These are phyloP conservation scores for Saccopteryx bilineata DNA, from an alignment of 2,113 vertebrate species.

Conservation along the genomic window DNA sequence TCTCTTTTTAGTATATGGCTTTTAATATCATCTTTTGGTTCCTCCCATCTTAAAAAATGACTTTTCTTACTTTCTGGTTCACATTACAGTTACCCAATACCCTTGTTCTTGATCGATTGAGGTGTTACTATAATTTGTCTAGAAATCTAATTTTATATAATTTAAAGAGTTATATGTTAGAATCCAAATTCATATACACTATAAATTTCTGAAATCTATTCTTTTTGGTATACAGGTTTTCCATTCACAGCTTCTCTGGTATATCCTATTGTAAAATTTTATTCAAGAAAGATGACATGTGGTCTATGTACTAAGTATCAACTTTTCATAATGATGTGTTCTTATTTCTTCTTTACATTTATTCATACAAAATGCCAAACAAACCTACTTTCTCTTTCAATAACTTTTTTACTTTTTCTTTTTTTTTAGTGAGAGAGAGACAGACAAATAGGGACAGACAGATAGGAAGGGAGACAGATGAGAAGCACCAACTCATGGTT, in stretches of 20 bases:
- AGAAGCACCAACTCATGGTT: no score
- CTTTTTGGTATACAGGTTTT: background rate
- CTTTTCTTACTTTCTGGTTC: conserved; percentile 23
- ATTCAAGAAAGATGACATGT: background rate
- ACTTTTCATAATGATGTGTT: background rate
- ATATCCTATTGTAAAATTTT: background rate
- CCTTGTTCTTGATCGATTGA: conserved; percentile 22
- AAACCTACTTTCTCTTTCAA: conserved; percentile 28
- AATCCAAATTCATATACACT: background rate
- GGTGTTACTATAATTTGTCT: background rate
- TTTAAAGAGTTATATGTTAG: background rate
- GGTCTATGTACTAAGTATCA: background rate
- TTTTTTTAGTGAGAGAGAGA: no score
- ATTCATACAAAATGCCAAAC: conserved; percentile 7
- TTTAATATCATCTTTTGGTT: conserved; percentile 10
- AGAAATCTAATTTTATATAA: conserved; percentile 28
- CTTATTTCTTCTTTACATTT: conserved; percentile 13
- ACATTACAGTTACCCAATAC: conserved; percentile 10
- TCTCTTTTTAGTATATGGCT: conserved; percentile 10
- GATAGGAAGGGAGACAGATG: no score
- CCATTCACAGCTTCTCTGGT: background rate
- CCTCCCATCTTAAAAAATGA: conserved; percentile 34
- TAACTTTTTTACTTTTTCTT: background rate
- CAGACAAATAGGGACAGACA: no score
- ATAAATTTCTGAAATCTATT: background rate